Conservation (phyloP, 1,140 invertebrate species). For the Conus betulinus region DNA sequence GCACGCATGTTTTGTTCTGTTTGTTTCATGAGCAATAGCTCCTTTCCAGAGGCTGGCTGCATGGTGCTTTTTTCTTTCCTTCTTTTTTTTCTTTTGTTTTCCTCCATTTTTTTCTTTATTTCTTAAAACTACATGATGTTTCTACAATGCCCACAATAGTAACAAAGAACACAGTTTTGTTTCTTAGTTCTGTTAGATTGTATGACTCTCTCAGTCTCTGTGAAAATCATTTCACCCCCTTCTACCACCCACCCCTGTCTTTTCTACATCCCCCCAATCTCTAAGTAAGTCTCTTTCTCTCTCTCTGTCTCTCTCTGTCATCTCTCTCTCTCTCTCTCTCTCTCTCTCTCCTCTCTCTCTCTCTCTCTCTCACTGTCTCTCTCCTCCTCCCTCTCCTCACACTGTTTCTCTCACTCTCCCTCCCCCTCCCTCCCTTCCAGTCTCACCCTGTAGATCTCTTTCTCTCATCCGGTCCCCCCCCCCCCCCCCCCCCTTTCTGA, state of each 20-base stretch:
- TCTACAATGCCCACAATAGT: background rate
- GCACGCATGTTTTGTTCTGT: background rate
- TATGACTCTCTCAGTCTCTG: background rate
- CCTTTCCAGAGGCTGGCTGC: background rate
- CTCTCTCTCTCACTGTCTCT: background rate
- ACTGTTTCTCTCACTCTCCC: conserved; percentile 1
- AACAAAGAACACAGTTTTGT: background rate
- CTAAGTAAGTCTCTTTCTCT: background rate
- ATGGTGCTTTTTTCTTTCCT: background rate
- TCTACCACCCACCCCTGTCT: background rate
- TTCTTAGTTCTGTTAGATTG: background rate
- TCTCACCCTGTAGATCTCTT: background rate
- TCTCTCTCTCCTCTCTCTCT: background rate
- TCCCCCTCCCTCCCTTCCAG: background rate
- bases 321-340: background rate
- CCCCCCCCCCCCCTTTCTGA: too few relatives aligned
- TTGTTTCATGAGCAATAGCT: background rate
- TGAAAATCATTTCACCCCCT: background rate
- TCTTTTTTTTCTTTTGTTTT: conserved; percentile 9
- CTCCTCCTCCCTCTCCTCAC: background rate
- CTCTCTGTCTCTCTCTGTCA: background rate
- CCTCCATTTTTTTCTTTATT: background rate
- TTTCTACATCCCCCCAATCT: background rate
- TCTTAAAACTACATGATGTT: background rate
- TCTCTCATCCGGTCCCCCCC: too few relatives aligned